phyloP scores from a whole-genome alignment of 2,113 vertebrate species.

The Herpetotheres cachinnans region DNA sequence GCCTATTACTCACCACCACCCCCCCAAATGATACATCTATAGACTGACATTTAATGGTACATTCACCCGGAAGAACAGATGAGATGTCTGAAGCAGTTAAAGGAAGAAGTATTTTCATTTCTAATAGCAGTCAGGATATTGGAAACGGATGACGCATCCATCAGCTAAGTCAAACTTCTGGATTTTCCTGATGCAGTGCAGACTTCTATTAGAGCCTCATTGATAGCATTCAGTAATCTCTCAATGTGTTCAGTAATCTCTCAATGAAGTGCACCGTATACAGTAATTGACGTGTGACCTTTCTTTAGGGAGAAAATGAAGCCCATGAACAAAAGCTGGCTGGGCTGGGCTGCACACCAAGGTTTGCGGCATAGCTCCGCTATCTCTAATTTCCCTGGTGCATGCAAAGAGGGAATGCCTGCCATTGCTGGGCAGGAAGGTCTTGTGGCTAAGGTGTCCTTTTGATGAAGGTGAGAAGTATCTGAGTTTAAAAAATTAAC shows the following conservation, averaged over 20 bases:
- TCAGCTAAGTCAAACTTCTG: conserved; percentile 20
- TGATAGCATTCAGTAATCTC: conserved; percentile 19
- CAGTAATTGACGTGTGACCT: conserved; percentile 3
- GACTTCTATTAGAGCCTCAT: neutral
- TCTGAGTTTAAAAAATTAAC: neutral
- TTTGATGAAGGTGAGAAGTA: neutral
- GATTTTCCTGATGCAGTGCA: neutral
- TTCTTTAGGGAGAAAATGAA: neutral
- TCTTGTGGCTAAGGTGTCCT: neutral
- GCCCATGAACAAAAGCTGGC: neutral
- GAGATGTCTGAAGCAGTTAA: conserved; percentile 29
- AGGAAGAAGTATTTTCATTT: conserved; percentile 41
- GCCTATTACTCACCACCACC: neutral
- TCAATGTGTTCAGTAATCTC: conserved; percentile 22
- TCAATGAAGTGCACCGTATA: neutral
- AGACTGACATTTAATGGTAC: conserved; percentile 31
- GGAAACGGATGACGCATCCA: neutral
- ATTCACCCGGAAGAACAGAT: conserved; percentile 25
- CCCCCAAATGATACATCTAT: neutral
- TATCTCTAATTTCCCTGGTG: neutral
- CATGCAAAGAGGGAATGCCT: neutral
- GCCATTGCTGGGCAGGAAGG: neutral
- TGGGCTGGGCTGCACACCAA: neutral
- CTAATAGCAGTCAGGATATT: conserved; percentile 13
- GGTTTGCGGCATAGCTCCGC: neutral